Evolutionary conservation across 2,113 vertebrate species (phyloP).

Genomic region (Condylura cristata): DNA sequence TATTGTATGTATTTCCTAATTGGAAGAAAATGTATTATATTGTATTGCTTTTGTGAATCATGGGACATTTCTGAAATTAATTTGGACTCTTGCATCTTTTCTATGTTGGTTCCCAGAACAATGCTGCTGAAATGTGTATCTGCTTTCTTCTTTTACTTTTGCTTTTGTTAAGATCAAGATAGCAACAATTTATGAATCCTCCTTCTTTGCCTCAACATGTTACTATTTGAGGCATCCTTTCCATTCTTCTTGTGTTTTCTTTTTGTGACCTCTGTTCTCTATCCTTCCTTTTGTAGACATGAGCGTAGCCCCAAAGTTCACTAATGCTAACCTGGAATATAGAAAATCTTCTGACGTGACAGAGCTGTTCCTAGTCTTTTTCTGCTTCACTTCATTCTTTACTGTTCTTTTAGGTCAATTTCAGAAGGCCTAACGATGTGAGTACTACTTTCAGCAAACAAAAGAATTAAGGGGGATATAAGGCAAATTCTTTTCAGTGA

Average conservation of each 20-base stretch:
- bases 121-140: not conserved
- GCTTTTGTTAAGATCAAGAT: not conserved
- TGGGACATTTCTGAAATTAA: not conserved
- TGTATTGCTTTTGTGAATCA: not conserved
- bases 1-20: not conserved
- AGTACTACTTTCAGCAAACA: not conserved
- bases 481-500: not conserved
- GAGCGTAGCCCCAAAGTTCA: not conserved
- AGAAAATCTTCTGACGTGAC: not conserved
- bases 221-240: not conserved
- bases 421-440: not conserved
- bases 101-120: not conserved
- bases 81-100: not conserved
- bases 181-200: not conserved
- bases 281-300: not conserved
- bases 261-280: not conserved
- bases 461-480: not conserved
- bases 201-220: fast-evolving
- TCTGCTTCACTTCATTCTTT: not conserved
- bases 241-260: not conserved
- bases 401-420: not conserved
- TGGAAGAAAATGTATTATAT: not conserved
- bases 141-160: conserved; percentile 21
- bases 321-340: not conserved
- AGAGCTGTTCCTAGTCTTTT: not conserved